Conservation (phyloP, 2,113 vertebrate genomes). For the Bucco capensis region DNA sequence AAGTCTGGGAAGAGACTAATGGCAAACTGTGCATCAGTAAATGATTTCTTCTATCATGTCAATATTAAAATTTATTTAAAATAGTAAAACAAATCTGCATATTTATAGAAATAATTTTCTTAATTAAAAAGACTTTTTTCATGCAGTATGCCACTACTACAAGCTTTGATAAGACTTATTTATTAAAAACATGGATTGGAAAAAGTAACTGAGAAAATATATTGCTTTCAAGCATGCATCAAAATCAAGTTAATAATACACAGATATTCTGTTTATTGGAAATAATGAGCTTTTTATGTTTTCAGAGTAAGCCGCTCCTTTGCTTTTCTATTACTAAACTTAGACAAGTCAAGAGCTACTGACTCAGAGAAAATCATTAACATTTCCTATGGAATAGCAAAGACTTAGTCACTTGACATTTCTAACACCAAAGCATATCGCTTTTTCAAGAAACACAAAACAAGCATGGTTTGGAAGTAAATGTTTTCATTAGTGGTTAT, state of each 20-base stretch:
- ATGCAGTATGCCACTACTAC: background rate
- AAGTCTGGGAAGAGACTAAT: background rate
- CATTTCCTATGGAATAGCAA: constrained; percentile 42
- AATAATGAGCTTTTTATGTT: background rate
- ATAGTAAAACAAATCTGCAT: background rate
- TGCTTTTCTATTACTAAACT: constrained; percentile 43
- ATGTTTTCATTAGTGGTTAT: background rate
- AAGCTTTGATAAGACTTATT: background rate
- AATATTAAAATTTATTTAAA: background rate
- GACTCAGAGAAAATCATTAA: constrained; percentile 58
- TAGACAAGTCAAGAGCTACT: constrained; percentile 39
- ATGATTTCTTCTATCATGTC: background rate
- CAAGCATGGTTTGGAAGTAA: background rate
- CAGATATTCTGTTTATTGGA: background rate
- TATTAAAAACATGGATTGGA: background rate
- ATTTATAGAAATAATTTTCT: background rate
- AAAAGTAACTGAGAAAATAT: background rate
- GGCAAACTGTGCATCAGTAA: background rate
- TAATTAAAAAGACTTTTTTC: background rate
- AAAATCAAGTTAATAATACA: background rate
- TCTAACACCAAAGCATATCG: constrained; percentile 41
- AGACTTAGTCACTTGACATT: constrained; percentile 59
- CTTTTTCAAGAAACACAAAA: constrained; percentile 25
- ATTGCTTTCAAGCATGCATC: background rate
- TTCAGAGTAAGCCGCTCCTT: background rate